Evolutionary conservation across 1,140 invertebrate genomes (phyloP).

Genomic region (Trypoxylus dichotomus): DNA sequence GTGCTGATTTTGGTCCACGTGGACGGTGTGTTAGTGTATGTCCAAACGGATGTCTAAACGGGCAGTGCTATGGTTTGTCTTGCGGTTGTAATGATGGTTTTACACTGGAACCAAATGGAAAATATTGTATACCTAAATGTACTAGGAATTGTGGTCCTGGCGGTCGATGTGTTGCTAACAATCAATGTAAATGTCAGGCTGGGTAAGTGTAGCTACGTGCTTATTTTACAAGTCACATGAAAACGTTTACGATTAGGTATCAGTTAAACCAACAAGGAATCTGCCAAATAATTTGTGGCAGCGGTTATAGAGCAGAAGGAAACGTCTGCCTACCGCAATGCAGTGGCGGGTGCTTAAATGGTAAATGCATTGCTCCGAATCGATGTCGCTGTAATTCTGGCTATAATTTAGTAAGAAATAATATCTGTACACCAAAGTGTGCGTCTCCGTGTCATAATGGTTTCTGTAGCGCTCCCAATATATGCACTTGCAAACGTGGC

Average conservation of each 20-base stretch:
- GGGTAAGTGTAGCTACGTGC: conserved; percentile 44
- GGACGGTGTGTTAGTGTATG: conserved; percentile 62
- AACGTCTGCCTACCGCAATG: conserved; percentile 52
- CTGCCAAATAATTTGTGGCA: conserved; percentile 48
- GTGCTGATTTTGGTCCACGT: conserved; percentile 52
- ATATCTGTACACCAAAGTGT: conserved; percentile 50
- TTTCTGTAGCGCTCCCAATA: background rate
- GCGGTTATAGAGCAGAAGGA: conserved; percentile 45
- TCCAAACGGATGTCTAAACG: conserved; percentile 58
- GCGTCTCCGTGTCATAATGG: conserved; percentile 57
- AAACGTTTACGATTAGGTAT: conserved; percentile 39
- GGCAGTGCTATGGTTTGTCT: conserved; percentile 62
- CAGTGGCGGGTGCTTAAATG: conserved; percentile 51
- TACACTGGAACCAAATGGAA: conserved; percentile 54
- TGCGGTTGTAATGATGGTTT: conserved; percentile 69
- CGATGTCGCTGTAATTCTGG: conserved; percentile 57
- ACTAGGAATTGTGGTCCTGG: conserved; percentile 57
- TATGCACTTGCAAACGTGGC: conserved; percentile 57
- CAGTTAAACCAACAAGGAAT: conserved; percentile 38
- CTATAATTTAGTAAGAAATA: conserved; percentile 57
- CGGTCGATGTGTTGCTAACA: conserved; percentile 56
- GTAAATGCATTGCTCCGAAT: conserved; percentile 56
- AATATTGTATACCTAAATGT: conserved; percentile 57
- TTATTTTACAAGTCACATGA: conserved; percentile 36
- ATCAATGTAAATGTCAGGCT: conserved; percentile 57